Evolutionary conservation across 2,797 vertebrate genomes (phyloP), one percentile per base, ranked within the genome.

Genomic region (Iguana delicatissima): DNA sequence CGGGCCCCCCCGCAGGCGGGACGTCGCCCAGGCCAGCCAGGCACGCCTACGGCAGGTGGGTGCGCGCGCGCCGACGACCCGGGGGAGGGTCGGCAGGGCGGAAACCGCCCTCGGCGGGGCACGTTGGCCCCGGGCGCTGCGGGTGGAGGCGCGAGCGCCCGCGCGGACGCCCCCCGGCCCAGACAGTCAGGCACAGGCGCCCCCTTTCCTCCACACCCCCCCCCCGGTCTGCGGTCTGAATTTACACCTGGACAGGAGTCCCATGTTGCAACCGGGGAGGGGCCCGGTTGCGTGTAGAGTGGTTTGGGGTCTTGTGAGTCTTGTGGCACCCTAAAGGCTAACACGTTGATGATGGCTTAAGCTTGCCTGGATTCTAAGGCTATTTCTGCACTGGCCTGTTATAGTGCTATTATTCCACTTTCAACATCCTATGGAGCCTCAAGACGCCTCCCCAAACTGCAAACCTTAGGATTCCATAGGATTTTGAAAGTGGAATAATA

Each of bases 1-100:
- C 98, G 52, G 96, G 94, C 85, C 97, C 96, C 9, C 97, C 97
- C 92, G 98, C 96, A 96, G 97, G 96, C 95, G 98, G 96, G 84
- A 90, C 96, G 89, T 96, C 97, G 83, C 98, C 97, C 96, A 97
- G 67, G 97, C 97, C 93, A 96, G 96, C 81, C 97, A 97, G 87
- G 96, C 97, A 87, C 97, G 96, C 92, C 98, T 98, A 95, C 97
- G 97, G 93, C 98, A 98, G 98, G 98, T 98, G 97, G 97, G 98
- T 98, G 93, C 94, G 62, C 72, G 32, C 79, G 62, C 72, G 32
- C 79, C n/a, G 16, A 29, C 52, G 91, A 64, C 81, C 89, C 74
- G 32, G 89, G 42, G 24, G 67, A 85, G 77, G 62, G 1, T 1
- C 52, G 4, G 64, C 46, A 14, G 3, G 77, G 59, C 2, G 20